Evolutionary conservation across 2,888 invertebrate species (phyloP).

Genomic region (Synergus umbraculus): DNA sequence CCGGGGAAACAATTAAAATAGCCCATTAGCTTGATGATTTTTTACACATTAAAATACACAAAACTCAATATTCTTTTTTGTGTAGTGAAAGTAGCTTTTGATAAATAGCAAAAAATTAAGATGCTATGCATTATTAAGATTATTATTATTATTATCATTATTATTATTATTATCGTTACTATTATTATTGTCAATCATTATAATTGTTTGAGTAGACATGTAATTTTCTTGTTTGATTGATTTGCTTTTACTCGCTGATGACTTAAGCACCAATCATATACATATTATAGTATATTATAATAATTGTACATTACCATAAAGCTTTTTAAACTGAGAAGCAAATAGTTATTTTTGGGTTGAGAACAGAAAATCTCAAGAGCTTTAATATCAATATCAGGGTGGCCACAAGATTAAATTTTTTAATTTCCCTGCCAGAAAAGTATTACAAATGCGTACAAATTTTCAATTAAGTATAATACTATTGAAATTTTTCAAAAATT

Average conservation of each 20-base stretch:
- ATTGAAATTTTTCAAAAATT: too few species aligned
- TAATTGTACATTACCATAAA: neutral
- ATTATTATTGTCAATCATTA: slow-evolving; percentile 6
- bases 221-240: slow-evolving; percentile 26
- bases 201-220: neutral
- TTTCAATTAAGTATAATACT: too few species aligned
- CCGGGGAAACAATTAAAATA: neutral
- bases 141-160: too few species aligned
- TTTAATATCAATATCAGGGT: too few species aligned
- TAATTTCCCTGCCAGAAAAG: too few species aligned
- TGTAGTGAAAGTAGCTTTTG: neutral
- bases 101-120: neutral
- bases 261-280: slow-evolving; percentile 19
- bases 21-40: neutral
- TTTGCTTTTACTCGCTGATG: slow-evolving; percentile 28
- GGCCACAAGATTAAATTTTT: too few species aligned
- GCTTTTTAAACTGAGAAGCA: neutral
- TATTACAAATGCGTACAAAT: too few species aligned
- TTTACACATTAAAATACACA: neutral
- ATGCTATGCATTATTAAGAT: neutral
- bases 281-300: neutral
- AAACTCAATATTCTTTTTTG: neutral
- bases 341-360: neutral
- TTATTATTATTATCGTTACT: too few species aligned
- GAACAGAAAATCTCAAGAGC: neutral